A percentile compares a stretch with the other conserved stretches of the same genome.
Evolutionary conservation across 2,888 invertebrate genomes (phyloP).

Genomic region (Drepana falcataria): DNA sequence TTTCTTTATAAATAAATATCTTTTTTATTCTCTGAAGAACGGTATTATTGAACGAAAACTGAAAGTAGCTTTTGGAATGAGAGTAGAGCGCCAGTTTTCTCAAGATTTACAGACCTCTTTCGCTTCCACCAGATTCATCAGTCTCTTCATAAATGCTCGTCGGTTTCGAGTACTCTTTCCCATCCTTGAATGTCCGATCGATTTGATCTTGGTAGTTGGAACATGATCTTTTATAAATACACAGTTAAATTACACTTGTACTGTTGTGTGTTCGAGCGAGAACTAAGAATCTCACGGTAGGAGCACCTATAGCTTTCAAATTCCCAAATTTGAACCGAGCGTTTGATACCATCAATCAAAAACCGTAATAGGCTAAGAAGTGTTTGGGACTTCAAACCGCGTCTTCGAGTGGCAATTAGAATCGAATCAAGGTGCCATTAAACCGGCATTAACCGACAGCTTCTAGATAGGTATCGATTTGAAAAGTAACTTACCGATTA

Average conservation of each 20-base stretch:
- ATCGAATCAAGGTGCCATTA: slow-evolving; percentile 67
- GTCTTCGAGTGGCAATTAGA: slow-evolving; percentile 59
- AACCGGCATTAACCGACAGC: slow-evolving; percentile 56
- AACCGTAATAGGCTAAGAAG: slow-evolving; percentile 34
- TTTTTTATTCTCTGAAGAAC: too few relatives aligned
- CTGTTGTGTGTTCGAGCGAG: neutral
- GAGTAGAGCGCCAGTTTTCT: too few relatives aligned
- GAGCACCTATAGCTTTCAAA: neutral
- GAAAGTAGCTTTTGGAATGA: too few relatives aligned
- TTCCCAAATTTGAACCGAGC: slow-evolving; percentile 29
- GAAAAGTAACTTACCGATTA: slow-evolving; percentile 46
- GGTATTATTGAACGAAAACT: too few relatives aligned
- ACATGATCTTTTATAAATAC: neutral
- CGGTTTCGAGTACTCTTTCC: too few relatives aligned
- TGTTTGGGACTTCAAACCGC: slow-evolving; percentile 38
- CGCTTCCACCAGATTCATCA: too few relatives aligned
- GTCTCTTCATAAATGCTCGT: too few relatives aligned
- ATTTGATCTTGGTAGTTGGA: neutral
- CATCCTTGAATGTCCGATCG: too few relatives aligned
- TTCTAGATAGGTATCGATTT: slow-evolving; percentile 62
- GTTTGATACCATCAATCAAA: slow-evolving; percentile 50
- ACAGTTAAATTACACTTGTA: neutral
- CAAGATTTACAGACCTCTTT: too few relatives aligned
- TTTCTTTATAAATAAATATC: too few relatives aligned
- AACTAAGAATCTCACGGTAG: neutral